These are phyloP conservation scores for Tortricodes alternella DNA, from an alignment of 2,888 invertebrate genomes.

Conservation along the genomic window DNA sequence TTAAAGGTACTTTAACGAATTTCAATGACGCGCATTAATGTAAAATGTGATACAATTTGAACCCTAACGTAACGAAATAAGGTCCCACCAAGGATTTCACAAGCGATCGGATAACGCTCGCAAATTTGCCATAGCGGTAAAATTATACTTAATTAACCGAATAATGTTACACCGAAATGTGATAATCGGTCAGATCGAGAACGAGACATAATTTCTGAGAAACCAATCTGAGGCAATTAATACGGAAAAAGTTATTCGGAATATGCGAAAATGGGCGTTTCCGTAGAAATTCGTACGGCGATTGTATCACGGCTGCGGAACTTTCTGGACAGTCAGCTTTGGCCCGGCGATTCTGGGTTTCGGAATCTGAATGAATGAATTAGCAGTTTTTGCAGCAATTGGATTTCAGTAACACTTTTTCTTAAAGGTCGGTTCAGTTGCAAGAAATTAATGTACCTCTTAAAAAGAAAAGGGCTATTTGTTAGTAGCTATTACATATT, in stretches of 20 bases:
- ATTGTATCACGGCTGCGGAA: conserved; percentile 22
- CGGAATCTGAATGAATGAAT: conserved; percentile 23
- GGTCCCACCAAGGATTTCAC: neutral
- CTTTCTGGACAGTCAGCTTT: conserved; percentile 16
- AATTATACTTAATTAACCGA: conserved; percentile 24
- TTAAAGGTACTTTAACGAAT: neutral
- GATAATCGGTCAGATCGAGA: conserved; percentile 20
- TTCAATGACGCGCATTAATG: neutral
- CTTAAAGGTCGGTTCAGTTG: no score
- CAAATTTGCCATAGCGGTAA: conserved; percentile 16
- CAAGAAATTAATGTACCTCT: no score
- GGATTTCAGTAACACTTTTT: neutral
- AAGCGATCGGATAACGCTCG: neutral
- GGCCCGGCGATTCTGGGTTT: conserved; percentile 14
- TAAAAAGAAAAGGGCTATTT: no score
- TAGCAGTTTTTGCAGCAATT: conserved; percentile 18
- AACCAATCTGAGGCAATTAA: conserved; percentile 25
- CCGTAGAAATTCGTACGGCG: conserved; percentile 17
- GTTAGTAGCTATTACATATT: no score
- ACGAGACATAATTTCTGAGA: conserved; percentile 18
- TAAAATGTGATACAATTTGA: neutral
- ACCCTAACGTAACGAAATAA: neutral
- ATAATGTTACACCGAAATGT: conserved; percentile 28
- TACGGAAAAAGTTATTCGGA: conserved; percentile 27
- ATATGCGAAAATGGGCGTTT: conserved; percentile 21